Percentiles rank a stretch among this genome's conserved stretches.
These are phyloP conservation scores for Arnoldichthys spilopterus DNA, from an alignment of 2,797 vertebrate species.

Conservation along the genomic window DNA sequence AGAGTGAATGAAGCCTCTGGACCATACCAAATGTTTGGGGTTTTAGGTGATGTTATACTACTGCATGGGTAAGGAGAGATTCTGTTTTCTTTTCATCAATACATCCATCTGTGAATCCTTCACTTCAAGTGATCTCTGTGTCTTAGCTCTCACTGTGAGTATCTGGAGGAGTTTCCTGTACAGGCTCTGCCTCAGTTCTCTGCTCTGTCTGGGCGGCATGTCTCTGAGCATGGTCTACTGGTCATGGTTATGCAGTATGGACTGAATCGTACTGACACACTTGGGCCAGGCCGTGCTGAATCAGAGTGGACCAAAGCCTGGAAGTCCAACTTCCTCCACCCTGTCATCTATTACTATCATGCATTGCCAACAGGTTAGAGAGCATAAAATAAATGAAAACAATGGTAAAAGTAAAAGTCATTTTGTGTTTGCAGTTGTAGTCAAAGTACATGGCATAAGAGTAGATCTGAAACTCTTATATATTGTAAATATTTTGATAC, in stretches of 20 bases:
- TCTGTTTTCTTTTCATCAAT: neutral
- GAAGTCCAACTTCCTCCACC: conserved; percentile 95
- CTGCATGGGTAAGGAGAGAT: conserved; percentile 82
- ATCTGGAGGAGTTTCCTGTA: conserved; percentile 90
- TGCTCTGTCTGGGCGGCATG: conserved; percentile 74
- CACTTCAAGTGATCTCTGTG: neutral
- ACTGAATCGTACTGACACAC: conserved; percentile 90
- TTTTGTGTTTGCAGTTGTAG: neutral
- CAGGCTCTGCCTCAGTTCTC: conserved; percentile 86
- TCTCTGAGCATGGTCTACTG: conserved; percentile 84
- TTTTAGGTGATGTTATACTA: conserved; percentile 89
- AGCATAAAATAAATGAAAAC: neutral
- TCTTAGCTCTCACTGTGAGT: conserved; percentile 82
- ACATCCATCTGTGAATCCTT: neutral
- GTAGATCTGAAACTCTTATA: too few relatives aligned
- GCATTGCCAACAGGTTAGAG: conserved; percentile 87
- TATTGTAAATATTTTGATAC: neutral
- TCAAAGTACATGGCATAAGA: neutral
- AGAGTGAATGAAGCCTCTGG: conserved; percentile 93
- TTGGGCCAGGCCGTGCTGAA: conserved; percentile 86
- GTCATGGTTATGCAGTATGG: conserved; percentile 93
- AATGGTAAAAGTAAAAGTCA: neutral
- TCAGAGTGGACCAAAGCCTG: conserved; percentile 90
- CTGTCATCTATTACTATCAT: conserved; percentile 92
- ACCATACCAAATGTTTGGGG: conserved; percentile 94